Conservation (phyloP, 2,113 vertebrate species). For the Cheirogaleus medius region DNA sequence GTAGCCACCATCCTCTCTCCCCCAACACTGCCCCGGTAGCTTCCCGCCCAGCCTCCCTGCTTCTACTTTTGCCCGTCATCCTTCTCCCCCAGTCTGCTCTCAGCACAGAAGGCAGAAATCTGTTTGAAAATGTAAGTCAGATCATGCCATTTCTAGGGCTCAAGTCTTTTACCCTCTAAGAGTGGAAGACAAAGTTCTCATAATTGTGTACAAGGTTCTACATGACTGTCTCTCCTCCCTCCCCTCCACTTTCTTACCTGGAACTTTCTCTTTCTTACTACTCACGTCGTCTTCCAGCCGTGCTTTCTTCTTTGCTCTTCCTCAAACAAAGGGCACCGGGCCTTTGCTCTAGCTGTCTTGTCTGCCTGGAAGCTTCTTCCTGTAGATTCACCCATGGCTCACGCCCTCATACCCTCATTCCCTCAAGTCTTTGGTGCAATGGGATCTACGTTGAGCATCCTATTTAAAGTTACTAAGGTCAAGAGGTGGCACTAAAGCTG, state of each 20-base stretch:
- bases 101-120: background rate
- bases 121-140: background rate
- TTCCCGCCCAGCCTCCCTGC: background rate
- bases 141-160: background rate
- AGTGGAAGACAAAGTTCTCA: background rate
- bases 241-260: background rate
- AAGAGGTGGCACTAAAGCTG: background rate
- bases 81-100: background rate
- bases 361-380: background rate
- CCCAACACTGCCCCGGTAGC: background rate
- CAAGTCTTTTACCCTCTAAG: background rate
- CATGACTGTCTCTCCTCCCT: background rate
- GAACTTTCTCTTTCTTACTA: background rate
- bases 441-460: background rate
- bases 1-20: background rate
- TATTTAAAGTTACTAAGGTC: background rate
- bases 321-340: background rate
- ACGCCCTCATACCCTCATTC: too few relatives aligned
- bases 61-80: background rate
- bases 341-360: background rate
- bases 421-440: background rate
- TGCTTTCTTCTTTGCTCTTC: background rate
- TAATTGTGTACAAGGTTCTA: background rate
- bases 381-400: background rate
- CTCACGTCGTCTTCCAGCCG: background rate